Conservation (phyloP, 2,113 vertebrate species). For the Ciconia maguari region DNA sequence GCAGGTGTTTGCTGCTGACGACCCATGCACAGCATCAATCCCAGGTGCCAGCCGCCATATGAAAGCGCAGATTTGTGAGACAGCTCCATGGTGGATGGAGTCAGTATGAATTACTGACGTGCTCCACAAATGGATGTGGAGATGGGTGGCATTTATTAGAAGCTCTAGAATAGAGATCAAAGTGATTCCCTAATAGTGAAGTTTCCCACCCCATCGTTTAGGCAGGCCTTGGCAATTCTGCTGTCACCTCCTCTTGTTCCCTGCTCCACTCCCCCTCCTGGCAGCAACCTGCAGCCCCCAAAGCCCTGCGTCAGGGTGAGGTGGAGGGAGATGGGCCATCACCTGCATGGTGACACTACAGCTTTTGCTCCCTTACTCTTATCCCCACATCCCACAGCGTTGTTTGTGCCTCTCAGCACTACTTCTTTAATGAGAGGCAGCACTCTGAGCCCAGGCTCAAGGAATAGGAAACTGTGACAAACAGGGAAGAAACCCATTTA, state of each 20-base stretch:
- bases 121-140: background rate
- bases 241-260: background rate
- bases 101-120: background rate
- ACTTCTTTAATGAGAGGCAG: background rate
- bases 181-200: background rate
- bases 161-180: background rate
- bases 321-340: background rate
- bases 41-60: background rate
- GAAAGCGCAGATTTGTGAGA: background rate
- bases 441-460: background rate
- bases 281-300: background rate
- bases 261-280: background rate
- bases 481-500: background rate
- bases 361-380: background rate
- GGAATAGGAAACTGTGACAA: background rate
- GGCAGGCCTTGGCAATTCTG: background rate
- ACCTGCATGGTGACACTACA: fast-evolving
- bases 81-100: background rate
- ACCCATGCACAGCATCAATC: background rate
- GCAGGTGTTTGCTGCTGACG: background rate
- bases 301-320: background rate
- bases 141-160: background rate
- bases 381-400: background rate
- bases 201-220: background rate
- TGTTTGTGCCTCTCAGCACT: background rate